Percentiles rank a stretch among this genome's conserved stretches.
These are phyloP conservation scores for Ditylenchus dipsaci DNA, from an alignment of 1,140 invertebrate species.

Conservation along the genomic window DNA sequence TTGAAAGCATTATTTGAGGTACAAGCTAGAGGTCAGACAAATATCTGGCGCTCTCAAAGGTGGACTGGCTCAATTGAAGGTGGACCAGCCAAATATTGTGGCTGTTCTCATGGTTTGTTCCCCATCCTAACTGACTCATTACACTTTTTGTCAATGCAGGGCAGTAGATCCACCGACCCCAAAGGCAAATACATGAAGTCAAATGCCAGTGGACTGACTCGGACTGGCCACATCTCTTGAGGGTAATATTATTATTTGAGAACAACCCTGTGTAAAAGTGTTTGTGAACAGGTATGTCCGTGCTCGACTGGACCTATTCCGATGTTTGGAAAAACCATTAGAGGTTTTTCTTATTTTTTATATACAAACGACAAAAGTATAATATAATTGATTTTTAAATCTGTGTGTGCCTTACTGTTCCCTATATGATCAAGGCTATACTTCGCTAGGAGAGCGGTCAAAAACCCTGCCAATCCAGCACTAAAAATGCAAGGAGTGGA, in stretches of 20 bases:
- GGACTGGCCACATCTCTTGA: slow-evolving; percentile 40
- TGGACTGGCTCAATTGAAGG: slow-evolving; percentile 30
- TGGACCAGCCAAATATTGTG: slow-evolving; percentile 31
- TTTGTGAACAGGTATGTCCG: slow-evolving; percentile 34
- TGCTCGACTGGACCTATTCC: slow-evolving; percentile 39
- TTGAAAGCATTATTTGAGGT: slow-evolving; percentile 33
- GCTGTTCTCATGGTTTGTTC: slow-evolving; percentile 35
- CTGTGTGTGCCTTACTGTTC: slow-evolving; percentile 43
- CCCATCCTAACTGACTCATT: neutral
- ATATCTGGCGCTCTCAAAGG: slow-evolving; percentile 22
- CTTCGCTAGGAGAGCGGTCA: slow-evolving; percentile 36
- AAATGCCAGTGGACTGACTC: slow-evolving; percentile 43
- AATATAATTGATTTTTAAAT: no score
- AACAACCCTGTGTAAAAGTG: no score
- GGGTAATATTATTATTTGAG: no score
- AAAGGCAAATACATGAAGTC: slow-evolving; percentile 34
- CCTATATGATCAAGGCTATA: slow-evolving; percentile 45
- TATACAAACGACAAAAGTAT: no score
- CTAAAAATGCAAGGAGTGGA: neutral
- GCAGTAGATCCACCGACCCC: slow-evolving; percentile 33
- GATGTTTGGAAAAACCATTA: slow-evolving; percentile 36
- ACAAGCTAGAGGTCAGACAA: slow-evolving; percentile 31
- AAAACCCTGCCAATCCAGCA: slow-evolving; percentile 39
- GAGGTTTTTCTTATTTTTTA: neutral
- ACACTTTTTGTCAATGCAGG: neutral